A percentile compares a stretch with the other conserved stretches of the same genome.
Evolutionary conservation across 2,888 invertebrate species (phyloP).

Genomic region (Axea sp.): DNA sequence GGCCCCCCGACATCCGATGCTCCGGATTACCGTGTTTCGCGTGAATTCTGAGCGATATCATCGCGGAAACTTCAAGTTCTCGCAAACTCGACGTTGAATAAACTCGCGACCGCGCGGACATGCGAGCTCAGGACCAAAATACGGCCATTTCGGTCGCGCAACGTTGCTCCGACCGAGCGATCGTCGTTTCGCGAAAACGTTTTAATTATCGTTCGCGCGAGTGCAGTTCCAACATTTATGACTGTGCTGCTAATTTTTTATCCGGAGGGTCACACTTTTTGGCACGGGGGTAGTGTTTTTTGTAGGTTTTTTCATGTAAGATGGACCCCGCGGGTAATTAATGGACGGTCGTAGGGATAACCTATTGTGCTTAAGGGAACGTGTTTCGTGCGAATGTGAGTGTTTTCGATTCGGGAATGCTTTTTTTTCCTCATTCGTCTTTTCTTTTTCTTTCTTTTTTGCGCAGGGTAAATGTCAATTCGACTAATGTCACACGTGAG

Average conservation of each 20-base stretch:
- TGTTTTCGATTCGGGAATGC: neutral
- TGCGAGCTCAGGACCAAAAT: conserved; percentile 63
- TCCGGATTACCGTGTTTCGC: conserved; percentile 72
- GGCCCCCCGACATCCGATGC: conserved; percentile 77
- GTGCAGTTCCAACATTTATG: conserved; percentile 44
- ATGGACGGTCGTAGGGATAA: conserved; percentile 6
- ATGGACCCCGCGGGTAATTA: conserved; percentile 7
- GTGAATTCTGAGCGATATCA: conserved; percentile 59
- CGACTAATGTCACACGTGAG: conserved; percentile 13
- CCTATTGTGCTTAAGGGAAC: conserved; percentile 8
- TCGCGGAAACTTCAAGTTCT: neutral
- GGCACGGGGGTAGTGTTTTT: conserved; percentile 7
- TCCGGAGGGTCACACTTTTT: no score
- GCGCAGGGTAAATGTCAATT: conserved; percentile 5
- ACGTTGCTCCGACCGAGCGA: conserved; percentile 18
- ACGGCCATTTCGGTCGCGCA: conserved; percentile 32
- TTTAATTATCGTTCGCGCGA: conserved; percentile 71
- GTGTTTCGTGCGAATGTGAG: neutral
- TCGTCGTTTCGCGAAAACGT: conserved; percentile 62
- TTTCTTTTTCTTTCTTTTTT: neutral
- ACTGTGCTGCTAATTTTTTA: no score
- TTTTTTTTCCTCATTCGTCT: neutral
- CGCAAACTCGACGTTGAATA: conserved; percentile 3
- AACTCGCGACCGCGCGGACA: neutral
- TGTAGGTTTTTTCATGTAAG: neutral